Conservation (phyloP, 2,888 invertebrate genomes). For the Diarsia rubi region DNA sequence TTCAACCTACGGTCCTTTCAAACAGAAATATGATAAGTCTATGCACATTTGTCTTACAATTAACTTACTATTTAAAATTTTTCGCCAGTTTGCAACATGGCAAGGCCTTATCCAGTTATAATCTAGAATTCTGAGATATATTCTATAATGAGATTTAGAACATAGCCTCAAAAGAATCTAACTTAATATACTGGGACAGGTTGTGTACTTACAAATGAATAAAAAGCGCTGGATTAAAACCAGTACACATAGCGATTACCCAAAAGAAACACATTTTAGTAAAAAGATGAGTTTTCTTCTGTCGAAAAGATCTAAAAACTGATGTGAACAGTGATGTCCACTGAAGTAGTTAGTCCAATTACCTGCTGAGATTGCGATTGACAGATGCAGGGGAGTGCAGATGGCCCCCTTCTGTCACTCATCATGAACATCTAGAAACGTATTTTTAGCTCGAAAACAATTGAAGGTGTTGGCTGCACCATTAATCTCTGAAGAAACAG, state of each 20-base stretch:
- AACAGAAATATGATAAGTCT: slow-evolving; percentile 7
- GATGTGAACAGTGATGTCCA: too few relatives aligned
- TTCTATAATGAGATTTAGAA: slow-evolving; percentile 22
- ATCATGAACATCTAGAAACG: slow-evolving; percentile 1
- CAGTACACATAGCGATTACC: slow-evolving; percentile 3
- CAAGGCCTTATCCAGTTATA: neutral
- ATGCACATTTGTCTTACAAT: neutral
- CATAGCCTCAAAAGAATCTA: slow-evolving; percentile 35
- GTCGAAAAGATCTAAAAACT: slow-evolving; percentile 29
- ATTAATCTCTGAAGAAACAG: neutral
- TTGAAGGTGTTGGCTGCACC: neutral
- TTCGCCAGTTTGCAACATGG: neutral
- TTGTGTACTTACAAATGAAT: slow-evolving; percentile 5
- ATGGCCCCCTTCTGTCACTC: slow-evolving; percentile 6
- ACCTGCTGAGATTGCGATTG: neutral
- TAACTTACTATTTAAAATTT: neutral
- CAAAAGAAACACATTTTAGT: slow-evolving; percentile 1
- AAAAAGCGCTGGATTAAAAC: neutral
- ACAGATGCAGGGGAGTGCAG: neutral
- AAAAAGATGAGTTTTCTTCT: slow-evolving; percentile 37
- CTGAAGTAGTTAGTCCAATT: slow-evolving; percentile 5
- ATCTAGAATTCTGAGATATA: slow-evolving; percentile 5
- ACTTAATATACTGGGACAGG: slow-evolving; percentile 10
- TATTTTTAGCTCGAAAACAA: slow-evolving; percentile 24
- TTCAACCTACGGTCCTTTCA: neutral